Evolutionary conservation across 2,797 vertebrate species (phyloP), one percentile per base, ranked within the genome.

Genomic region (Ispidina picta): DNA sequence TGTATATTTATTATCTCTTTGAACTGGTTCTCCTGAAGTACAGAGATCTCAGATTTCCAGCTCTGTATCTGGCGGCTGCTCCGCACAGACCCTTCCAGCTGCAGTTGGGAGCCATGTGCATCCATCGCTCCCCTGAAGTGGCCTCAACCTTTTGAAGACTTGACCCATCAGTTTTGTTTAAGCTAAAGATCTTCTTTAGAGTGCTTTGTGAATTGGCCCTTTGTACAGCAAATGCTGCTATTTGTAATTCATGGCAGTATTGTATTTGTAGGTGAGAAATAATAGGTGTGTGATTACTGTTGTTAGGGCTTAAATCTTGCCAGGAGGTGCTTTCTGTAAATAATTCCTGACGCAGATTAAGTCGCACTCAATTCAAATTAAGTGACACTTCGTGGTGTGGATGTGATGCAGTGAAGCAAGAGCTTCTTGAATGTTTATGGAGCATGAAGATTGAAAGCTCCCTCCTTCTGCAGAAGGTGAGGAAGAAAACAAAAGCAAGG

Each of bases 121-220:
- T 22, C 69, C 21, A 3, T 19, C 46, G 37, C 6, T 16, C 20
- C 12, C 39, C 78, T 79, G 59, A 49, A 16, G 37, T 2, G 31
- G 33, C 15, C 64, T 58, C 72, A 68, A 10, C 2, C 0, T 66
- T 51, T 43, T 48, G 63, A 89, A 65, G 66, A 58, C 2, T 31
- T 44, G 75, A 29, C n/a, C 0, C 33, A 54, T 43, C 33, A 13
- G 58, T 37, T 82, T 84, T 76, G 28, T 60, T 87, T 28, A 70
- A 82, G 82, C 15, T 75, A 8, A 54, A n/a, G 51, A 87, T 25
- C 65, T 89, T 68, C 72, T 87, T 62, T 46, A 23, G 64, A 83
- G 11, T 15, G 1, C 41, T 49, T 69, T n/a, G 16, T n/a, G 62
- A 58, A 49, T 44, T 46, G 55, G 20, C 13, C 59, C 51, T 89